These are phyloP conservation scores for Catocala sponsa DNA, from an alignment of 2,888 invertebrate species.

Conservation along the genomic window DNA sequence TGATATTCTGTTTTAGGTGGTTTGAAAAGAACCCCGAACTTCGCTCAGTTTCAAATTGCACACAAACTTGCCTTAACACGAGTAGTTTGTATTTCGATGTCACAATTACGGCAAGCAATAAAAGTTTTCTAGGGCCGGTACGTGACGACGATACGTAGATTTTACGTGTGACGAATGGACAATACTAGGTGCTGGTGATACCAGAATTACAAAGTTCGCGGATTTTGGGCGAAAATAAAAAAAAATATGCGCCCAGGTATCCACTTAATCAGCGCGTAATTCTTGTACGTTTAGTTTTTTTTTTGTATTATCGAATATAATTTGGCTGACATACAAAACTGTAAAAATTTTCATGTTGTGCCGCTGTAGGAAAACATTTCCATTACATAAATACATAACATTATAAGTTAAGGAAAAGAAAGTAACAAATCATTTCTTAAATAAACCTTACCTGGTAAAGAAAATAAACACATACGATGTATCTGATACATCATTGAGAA, in stretches of 20 bases:
- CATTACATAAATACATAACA: too few relatives aligned
- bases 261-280: too few relatives aligned
- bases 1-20: constrained; percentile 2
- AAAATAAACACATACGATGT: not conserved
- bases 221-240: not conserved
- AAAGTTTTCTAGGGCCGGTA: constrained; percentile 74
- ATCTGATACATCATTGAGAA: not conserved
- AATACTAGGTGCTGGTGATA: constrained; percentile 53
- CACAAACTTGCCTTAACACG: constrained; percentile 48
- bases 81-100: constrained; percentile 64
- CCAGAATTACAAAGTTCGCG: constrained; percentile 6
- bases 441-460: not conserved
- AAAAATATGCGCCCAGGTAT: not conserved
- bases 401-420: too few relatives aligned
- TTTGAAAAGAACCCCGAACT: constrained; percentile 10
- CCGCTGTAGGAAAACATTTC: too few relatives aligned
- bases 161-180: constrained; percentile 81
- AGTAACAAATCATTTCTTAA: too few relatives aligned
- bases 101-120: constrained; percentile 77
- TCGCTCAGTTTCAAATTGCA: constrained; percentile 39
- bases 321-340: too few relatives aligned
- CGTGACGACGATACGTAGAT: constrained; percentile 75
- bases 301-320: too few relatives aligned
- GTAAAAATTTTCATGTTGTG: too few relatives aligned
- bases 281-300: too few relatives aligned